Conservation (phyloP, 64 coral and sea anemone species). For the Cladopsammia gracilis region DNA sequence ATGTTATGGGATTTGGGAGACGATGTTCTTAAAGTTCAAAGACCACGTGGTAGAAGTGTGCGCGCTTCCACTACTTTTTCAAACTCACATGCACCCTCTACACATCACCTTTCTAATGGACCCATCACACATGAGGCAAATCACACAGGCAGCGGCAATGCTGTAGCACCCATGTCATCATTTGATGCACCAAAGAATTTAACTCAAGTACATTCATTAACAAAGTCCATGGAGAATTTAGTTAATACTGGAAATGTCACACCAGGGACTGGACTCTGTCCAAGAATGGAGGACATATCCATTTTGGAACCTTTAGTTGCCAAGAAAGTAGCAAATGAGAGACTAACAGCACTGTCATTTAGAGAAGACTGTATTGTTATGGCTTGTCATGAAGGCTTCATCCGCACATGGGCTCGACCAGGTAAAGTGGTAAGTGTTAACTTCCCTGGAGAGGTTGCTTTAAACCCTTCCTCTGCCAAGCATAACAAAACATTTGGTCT, state of each 20-base stretch:
- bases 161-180: conserved; percentile 67
- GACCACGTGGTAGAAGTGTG: conserved; percentile 81
- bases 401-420: conserved; percentile 99
- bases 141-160: conserved; percentile 56
- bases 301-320: conserved; percentile 96
- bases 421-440: conserved; percentile 99
- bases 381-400: conserved; percentile 98
- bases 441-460: too few species aligned
- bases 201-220: conserved; percentile 93
- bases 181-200: conserved; percentile 86
- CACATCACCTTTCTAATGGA: conserved; percentile 89
- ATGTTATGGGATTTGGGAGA: conserved; percentile 96
- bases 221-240: conserved; percentile 93
- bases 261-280: conserved; percentile 90
- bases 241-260: conserved; percentile 74
- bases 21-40: conserved; percentile 86
- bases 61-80: conserved; percentile 56
- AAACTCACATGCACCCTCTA: conserved; percentile 39
- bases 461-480: too few species aligned
- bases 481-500: too few species aligned
- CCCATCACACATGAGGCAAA: conserved; percentile 75
- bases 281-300: conserved; percentile 86
- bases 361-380: conserved; percentile 96
- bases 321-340: conserved; percentile 97
- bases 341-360: conserved; percentile 89